Evolutionary conservation across 2,888 invertebrate species (phyloP), one percentile per base, ranked within the genome.

Genomic region (Leucophenga montana): DNA sequence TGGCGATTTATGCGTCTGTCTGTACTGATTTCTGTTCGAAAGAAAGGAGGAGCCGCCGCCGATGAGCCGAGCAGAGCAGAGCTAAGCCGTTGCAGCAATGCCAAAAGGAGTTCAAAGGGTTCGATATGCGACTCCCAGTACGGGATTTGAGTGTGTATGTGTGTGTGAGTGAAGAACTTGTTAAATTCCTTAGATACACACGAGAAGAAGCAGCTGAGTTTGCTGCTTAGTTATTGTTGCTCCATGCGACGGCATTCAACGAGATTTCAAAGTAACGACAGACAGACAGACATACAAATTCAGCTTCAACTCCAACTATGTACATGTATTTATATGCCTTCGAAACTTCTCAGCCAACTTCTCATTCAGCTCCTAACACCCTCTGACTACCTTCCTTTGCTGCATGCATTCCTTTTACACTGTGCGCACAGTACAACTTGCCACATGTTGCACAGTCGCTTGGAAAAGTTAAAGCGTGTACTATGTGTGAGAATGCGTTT

Each of bases 181-280:
- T 56, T 56, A 56, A 56, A 56, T 56, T 56, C 56, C 56, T 56
- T 56, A 56, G 56, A 56, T 56, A 56, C 56, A 56, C 56, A 56
- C 56, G n/a, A 14, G 46, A 2, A 14, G 46, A 2, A 14, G 46
- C 46, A 18, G 18, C 50, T 50, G n/a, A 18, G 16, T 18, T 18
- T 18, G 50, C 8, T 39, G 39, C 11, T 39, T 8, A 39, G 39
- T 11, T 11, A 39, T 11, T 11, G 11, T 8, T 8, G 11, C 39
- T 8, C 39, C 9, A 39, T 11, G 11, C 3, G 39, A 39, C 39
- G 39, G 39, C 39, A 39, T 8, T 39, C 39, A 8, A 39, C 39
- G 39, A 39, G 39, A 39, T 39, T 39, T 39, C 39, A 39, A 39
- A 39, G 39, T 5, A 39, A 39, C 39, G 9, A 39, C 39, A 1